Evolutionary conservation across 2,113 vertebrate species (phyloP).

Genomic region (Eudyptes chrysolophus): DNA sequence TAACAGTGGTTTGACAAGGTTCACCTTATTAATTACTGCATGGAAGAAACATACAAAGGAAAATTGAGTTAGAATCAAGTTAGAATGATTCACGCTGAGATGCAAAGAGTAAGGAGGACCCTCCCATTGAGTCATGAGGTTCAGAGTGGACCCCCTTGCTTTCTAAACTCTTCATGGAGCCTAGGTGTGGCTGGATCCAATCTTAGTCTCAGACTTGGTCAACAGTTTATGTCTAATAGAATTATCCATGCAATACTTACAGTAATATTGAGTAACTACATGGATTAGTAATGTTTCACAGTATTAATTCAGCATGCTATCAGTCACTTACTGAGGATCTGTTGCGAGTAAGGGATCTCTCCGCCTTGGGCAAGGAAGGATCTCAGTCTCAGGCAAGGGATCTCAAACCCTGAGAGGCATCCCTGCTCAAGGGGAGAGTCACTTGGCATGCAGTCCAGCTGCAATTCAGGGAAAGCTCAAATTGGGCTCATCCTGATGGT

Average conservation of each 20-base stretch:
- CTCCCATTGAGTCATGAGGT: neutral
- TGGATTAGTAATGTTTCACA: neutral
- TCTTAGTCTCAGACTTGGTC: neutral
- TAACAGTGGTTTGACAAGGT: neutral
- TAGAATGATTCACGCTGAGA: neutral
- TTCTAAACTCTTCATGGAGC: neutral
- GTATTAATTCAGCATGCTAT: neutral
- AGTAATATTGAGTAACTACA: neutral
- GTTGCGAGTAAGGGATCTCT: rapidly evolving
- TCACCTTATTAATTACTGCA: neutral
- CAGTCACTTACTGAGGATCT: neutral
- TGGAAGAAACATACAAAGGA: neutral
- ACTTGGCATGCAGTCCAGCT: neutral
- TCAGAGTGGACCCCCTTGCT: neutral
- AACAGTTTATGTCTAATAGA: neutral
- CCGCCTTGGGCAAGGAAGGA: neutral
- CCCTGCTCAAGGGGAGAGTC: neutral
- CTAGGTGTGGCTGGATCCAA: neutral
- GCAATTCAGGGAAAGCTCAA: neutral
- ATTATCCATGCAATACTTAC: neutral
- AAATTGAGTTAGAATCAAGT: neutral
- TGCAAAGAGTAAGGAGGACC: neutral
- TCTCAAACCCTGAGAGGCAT: neutral
- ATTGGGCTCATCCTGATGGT: neutral
- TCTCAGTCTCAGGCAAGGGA: neutral